Conservation (phyloP, 2,113 vertebrate genomes). For the Smithornis capensis region DNA sequence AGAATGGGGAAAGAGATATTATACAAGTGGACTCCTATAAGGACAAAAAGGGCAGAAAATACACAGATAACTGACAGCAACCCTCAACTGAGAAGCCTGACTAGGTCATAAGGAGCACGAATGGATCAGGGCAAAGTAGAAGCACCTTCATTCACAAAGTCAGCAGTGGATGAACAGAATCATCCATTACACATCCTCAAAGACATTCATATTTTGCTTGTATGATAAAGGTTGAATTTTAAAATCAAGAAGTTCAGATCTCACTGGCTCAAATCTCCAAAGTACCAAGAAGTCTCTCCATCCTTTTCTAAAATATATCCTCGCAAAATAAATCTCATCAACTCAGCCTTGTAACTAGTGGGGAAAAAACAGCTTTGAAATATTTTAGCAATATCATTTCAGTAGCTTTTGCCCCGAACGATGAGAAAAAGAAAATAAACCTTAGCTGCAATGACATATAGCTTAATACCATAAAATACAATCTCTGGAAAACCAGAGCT, state of each 20-base stretch:
- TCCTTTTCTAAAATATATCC: neutral
- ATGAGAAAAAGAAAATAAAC: neutral
- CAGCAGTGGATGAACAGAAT: neutral
- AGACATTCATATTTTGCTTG: neutral
- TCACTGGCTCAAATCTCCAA: neutral
- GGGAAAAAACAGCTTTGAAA: neutral
- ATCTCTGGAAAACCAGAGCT: neutral
- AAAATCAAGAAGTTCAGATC: neutral
- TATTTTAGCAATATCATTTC: neutral
- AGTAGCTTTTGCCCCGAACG: neutral
- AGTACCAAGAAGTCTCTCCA: neutral
- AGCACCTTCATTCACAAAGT: neutral
- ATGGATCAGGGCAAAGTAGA: neutral
- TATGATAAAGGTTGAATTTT: neutral
- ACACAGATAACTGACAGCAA: neutral
- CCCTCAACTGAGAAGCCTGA: neutral
- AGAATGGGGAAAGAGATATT: neutral
- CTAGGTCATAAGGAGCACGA: neutral
- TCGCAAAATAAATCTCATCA: neutral
- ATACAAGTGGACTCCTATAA: rapidly evolving
- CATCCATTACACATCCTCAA: neutral
- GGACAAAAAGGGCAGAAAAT: neutral
- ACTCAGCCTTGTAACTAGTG: neutral
- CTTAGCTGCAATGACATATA: neutral
- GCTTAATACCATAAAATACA: neutral